Base-by-base conservation (phyloP, 1,140 invertebrate genomes). In the Brachionus asplanchnoidis region DNA sequence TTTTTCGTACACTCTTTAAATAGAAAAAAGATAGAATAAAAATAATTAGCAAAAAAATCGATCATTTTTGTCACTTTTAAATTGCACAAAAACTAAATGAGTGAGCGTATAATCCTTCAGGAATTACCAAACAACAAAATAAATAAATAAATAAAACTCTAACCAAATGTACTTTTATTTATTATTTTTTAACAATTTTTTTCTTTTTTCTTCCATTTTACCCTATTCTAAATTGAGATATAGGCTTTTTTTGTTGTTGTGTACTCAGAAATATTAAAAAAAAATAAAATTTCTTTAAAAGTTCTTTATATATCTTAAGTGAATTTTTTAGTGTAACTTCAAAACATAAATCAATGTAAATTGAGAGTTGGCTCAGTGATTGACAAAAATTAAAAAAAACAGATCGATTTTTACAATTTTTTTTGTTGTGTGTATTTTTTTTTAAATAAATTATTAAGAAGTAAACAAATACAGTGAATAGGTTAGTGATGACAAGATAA, bases 1-100 rank as follows among this genome's bases (percentile, higher is more conserved):
- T 53, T 70, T 68, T 53, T 68, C 40, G 20, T 84, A 84, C n/a
- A 84, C 46, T 68, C 77, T 80, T 68, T 40, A 9, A 68, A 40
- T 32, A n/a, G 4, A 11, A 36, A 2, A 68, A 2, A 68, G 28
- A 66, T 11, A 28, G n/a, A n/a, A 26, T 65, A 5, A 68, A 68
- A 68, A 32, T 20, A 32, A 40, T 32, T 68, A 23, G 17, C 6
- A 68, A 68, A 68, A 65, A 68, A 68, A 68, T 14, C 53, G 17
- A 60, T 60, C 53, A 60, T 20, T 60, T 20, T 60, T 26, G 53
- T 26, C 36, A 46, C 20, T 42, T 40, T 73, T 9, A 73, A 73
- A 46, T 6, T 20, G 9, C 26, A 46, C 70, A 7, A 17, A 14
- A 70, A 70, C 17, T 77, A 23, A 42, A 78, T 42, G 44, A 4